Evolutionary conservation across 2,888 invertebrate species (phyloP).

Genomic region (Andrena bucephala): DNA sequence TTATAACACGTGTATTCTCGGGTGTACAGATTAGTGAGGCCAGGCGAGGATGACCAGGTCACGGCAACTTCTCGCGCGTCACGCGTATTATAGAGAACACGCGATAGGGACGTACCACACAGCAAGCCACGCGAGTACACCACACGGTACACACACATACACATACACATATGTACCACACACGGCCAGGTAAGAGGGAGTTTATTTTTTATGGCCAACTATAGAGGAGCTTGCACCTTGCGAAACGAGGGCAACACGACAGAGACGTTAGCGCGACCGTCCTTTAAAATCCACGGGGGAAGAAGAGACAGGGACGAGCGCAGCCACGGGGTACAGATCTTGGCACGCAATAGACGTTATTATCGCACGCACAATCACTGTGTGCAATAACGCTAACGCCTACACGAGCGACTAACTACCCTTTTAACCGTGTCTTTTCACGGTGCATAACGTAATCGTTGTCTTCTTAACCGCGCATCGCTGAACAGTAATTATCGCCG

Average conservation of each 20-base stretch:
- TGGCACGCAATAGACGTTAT: constrained; percentile 51
- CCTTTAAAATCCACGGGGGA: constrained; percentile 61
- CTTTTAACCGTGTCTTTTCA: not conserved
- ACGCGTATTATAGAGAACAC: constrained; percentile 47
- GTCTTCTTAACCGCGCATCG: constrained; percentile 34
- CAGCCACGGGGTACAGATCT: constrained; percentile 40
- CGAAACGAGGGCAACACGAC: constrained; percentile 61
- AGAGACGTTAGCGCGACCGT: constrained; percentile 68
- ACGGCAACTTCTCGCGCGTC: constrained; percentile 40
- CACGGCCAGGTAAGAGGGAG: constrained; percentile 79
- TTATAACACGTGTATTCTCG: constrained; percentile 73
- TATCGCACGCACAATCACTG: constrained; percentile 60
- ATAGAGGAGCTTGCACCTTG: constrained; percentile 66
- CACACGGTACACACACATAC: constrained; percentile 58
- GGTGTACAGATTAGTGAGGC: constrained; percentile 76
- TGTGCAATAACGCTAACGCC: constrained; percentile 53
- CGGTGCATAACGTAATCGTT: constrained; percentile 32
- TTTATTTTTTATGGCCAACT: constrained; percentile 84
- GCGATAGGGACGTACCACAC: constrained; percentile 44
- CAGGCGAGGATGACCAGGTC: constrained; percentile 64
- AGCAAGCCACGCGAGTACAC: constrained; percentile 30
- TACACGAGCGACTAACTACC: constrained; percentile 11
- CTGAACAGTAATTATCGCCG: constrained; percentile 48
- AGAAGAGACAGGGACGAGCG: constrained; percentile 19
- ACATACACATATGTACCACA: constrained; percentile 62